These are phyloP conservation scores for Drosophila lini DNA, from an alignment of 1,140 invertebrate species.

Conservation along the genomic window DNA sequence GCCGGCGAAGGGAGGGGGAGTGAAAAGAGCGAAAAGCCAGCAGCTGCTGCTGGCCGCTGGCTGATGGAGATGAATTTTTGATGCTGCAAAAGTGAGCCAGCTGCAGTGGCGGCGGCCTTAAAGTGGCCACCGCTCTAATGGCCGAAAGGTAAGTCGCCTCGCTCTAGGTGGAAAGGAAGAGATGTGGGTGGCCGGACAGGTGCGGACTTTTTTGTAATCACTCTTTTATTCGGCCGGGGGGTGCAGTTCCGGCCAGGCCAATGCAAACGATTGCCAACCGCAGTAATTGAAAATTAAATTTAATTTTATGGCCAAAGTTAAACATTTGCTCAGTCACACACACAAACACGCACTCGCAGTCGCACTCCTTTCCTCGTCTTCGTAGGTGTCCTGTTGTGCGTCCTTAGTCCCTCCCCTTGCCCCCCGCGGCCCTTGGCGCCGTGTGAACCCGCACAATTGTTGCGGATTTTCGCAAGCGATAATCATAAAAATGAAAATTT, in stretches of 20 bases:
- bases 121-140: conserved; percentile 51
- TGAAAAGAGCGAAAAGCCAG: conserved; percentile 30
- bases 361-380: conserved; percentile 29
- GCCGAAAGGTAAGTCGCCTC: conserved; percentile 20
- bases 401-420: neutral
- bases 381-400: conserved; percentile 29
- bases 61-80: conserved; percentile 53
- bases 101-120: conserved; percentile 37
- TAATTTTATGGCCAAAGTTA: conserved; percentile 80
- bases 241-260: conserved; percentile 11
- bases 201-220: conserved; percentile 28
- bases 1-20: neutral
- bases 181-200: neutral
- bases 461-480: conserved; percentile 72
- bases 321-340: conserved; percentile 52
- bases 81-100: conserved; percentile 56
- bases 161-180: neutral
- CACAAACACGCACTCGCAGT: conserved; percentile 32
- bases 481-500: conserved; percentile 82
- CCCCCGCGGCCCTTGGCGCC: neutral
- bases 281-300: conserved; percentile 83
- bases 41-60: conserved; percentile 43
- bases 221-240: conserved; percentile 27
- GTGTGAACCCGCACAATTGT: conserved; percentile 70
- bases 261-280: conserved; percentile 49